Evolutionary conservation across 35 echinoderm and acorn worm species (phyloP).

Genomic region (Apostichopus japonicus): DNA sequence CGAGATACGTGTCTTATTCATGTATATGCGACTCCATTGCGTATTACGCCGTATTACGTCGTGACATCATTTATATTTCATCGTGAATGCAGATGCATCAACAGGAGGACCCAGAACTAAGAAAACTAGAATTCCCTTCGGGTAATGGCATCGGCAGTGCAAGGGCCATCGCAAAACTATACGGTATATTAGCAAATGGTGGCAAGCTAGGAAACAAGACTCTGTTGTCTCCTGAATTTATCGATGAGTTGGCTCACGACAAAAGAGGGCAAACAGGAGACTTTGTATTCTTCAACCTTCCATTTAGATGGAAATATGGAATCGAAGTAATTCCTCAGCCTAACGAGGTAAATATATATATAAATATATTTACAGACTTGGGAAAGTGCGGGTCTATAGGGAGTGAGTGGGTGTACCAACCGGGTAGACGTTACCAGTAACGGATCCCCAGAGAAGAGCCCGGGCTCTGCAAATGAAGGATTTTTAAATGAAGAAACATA

Average conservation of each 20-base stretch:
- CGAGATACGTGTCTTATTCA: too few relatives aligned
- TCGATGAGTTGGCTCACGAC: neutral
- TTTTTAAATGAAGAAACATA: too few relatives aligned
- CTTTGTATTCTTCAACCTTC: neutral
- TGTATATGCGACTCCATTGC: too few relatives aligned
- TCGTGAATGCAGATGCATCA: neutral
- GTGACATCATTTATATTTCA: neutral
- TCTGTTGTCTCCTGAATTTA: neutral
- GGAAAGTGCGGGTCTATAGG: too few relatives aligned
- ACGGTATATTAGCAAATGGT: slow-evolving; percentile 69
- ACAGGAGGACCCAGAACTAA: neutral
- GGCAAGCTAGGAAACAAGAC: slow-evolving; percentile 36
- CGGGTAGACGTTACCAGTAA: too few relatives aligned
- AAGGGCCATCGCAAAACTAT: slow-evolving; percentile 69
- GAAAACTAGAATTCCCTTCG: slow-evolving; percentile 59
- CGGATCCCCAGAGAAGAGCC: too few relatives aligned
- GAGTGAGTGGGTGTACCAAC: too few relatives aligned
- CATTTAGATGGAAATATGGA: slow-evolving; percentile 32
- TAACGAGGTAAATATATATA: neutral
- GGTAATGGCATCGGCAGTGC: slow-evolving; percentile 71
- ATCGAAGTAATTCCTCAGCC: neutral
- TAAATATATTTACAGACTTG: neutral
- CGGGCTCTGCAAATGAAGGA: too few relatives aligned
- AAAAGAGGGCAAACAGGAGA: slow-evolving; percentile 16
- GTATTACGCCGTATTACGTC: too few relatives aligned